These are phyloP conservation scores for Tetramorium alpestre DNA, from an alignment of 1,140 invertebrate species.

Conservation along the genomic window DNA sequence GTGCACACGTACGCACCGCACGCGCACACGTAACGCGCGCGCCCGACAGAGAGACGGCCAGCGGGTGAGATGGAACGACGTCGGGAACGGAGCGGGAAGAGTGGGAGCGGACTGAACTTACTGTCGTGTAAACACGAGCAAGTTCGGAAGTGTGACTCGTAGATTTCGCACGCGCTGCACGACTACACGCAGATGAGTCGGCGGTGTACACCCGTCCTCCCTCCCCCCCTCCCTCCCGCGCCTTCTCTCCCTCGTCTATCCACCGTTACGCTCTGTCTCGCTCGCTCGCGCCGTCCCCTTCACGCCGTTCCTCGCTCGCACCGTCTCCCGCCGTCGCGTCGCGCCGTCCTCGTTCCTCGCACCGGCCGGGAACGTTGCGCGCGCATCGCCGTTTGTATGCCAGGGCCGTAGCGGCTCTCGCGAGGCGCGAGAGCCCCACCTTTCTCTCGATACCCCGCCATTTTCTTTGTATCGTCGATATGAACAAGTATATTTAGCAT, in stretches of 20 bases:
- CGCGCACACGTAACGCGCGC: not conserved
- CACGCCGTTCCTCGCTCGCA: slow-evolving; percentile 1
- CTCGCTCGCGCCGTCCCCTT: not conserved
- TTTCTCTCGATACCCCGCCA: not conserved
- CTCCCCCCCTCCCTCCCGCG: not conserved
- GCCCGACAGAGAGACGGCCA: not conserved
- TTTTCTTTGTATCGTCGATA: slow-evolving; percentile 10
- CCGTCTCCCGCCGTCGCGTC: not conserved
- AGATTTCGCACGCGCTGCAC: slow-evolving; percentile 49
- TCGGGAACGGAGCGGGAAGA: not conserved
- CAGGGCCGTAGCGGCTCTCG: slow-evolving; percentile 60
- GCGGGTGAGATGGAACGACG: not conserved
- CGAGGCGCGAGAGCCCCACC: not conserved
- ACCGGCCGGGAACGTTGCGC: slow-evolving; percentile 55
- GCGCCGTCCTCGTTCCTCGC: slow-evolving; percentile 19
- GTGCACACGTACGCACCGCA: not conserved
- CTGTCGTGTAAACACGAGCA: slow-evolving; percentile 59
- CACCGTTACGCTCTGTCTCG: slow-evolving; percentile 11
- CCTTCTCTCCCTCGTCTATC: not conserved
- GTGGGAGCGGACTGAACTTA: slow-evolving; percentile 51
- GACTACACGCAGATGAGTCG: slow-evolving; percentile 38
- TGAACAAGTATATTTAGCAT: not conserved
- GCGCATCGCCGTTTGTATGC: slow-evolving; percentile 65
- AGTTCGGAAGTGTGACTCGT: slow-evolving; percentile 53
- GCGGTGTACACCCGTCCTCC: not conserved